Evolutionary conservation across 1,140 invertebrate genomes (phyloP), one percentile per base, ranked within the genome.

Genomic region (Trichonephila clavipes): DNA sequence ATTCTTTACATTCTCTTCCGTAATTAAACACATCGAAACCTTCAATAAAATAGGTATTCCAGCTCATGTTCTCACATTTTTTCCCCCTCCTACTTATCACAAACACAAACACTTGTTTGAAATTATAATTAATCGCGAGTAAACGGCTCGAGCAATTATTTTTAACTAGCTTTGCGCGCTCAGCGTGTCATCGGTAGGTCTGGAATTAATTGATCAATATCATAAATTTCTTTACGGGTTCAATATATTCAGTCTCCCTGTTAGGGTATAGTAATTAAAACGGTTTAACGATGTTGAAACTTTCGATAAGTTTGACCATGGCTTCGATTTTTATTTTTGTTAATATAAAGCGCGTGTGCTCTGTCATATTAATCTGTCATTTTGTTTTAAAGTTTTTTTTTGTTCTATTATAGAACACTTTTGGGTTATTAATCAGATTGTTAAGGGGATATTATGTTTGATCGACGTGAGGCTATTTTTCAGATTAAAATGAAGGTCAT

Each of bases 131-230:
- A 34, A 34, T 16, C 28, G 28, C 6, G 40, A 77, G 28, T 34
- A 34, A 77, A 77, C 21, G 16, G 28, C 12, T 2, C 28, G 2
- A 40, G 28, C 28, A 77, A 77, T 77, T 77, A 77, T 12, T 77
- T 77, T 77, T 77, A 77, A 40, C 6, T 24, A 24, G 66, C 21
- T 19, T n/a, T n/a, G 7, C 69, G 28, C 69, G 34, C 14, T 12
- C 69, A 12, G 16, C 69, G 16, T 77, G 69, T 77, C 69, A 77
- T 77, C 69, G 69, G 24, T 34, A 6, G 28, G 24, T 10, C 28
- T 28, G 3, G 69, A 77, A 77, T 77, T 77, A 77, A 77, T 77
- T 77, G 69, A 77, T 77, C 28, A 14, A 40, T 77, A 77, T 77
- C 24, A 77, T 77, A 77, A 77, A 77, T 77, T 77, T 34, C 69